Base-by-base conservation (phyloP, 2,113 vertebrate species). In the Periophthalmus modestus region DNA sequence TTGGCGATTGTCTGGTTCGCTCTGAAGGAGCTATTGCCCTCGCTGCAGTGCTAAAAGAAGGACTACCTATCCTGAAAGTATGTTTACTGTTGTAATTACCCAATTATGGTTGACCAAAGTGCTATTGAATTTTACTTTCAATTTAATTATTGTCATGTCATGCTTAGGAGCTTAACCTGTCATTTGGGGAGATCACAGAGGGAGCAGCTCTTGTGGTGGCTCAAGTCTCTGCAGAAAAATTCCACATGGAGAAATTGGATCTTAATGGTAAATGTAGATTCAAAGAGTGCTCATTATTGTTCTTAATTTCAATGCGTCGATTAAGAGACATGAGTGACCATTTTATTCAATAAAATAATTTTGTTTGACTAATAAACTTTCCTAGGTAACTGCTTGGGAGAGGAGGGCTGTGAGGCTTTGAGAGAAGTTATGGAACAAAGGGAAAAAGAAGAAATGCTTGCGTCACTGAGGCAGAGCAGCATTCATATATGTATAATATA, bases 1-100 rank as follows among this genome's bases (percentile, higher is more conserved):
- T 99, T 19, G 98, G 97, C 0, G 98, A 99, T 87, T 99, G 98
- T 83, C 90, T 99, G 68, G 96, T 99, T 71, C 97, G 97, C 70
- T 97, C 96, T 0, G 95, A 94, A 83, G 98, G 97, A 0, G 97
- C 97, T 2, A 48, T 96, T 1, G 97, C 97, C 82, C 94, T 99
- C 0, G 94, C 97, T 15, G 95, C 95, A 2, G 93, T 96, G 6
- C 87, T 99, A 66, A 94, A 90, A 57, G 94, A 96, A 21, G 97
- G 96, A 15, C 94, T 99, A 57, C 95, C 96, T 5, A 93, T 96
- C 69, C 93, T 99, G 16, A 98, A 97, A 96, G 98, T 83, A 2
- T 0, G 80, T 11, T 16, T 18, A 36, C 28, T 2, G 0, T 33
- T 0, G 4, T 43, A 39, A 65, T 36, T 1, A 2, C 0, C 19